Evolutionary conservation across 1,140 invertebrate species (phyloP).

Genomic region (Drosophila parvula): DNA sequence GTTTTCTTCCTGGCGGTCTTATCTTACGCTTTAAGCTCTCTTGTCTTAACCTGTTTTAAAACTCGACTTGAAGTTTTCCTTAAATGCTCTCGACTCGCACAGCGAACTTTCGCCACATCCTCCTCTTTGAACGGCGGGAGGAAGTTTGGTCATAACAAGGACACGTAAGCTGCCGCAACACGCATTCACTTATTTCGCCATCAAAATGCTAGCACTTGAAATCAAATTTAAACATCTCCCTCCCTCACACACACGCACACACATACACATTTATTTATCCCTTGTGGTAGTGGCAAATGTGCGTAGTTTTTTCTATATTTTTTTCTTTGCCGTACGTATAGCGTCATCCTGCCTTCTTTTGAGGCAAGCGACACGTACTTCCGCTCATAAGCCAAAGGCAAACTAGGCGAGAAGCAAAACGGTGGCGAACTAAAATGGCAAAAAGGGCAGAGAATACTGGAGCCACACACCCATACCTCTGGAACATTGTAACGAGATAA

Average conservation of each 20-base stretch:
- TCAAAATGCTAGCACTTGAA: constrained; percentile 77
- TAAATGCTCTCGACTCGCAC: constrained; percentile 20
- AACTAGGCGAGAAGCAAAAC: constrained; percentile 60
- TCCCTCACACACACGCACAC: neutral
- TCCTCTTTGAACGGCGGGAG: neutral
- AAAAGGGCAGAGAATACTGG: constrained; percentile 14
- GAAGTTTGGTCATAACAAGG: constrained; percentile 42
- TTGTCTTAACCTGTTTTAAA: constrained; percentile 22
- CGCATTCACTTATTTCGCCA: constrained; percentile 80
- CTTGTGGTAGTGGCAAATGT: constrained; percentile 50
- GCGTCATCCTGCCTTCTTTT: constrained; percentile 29
- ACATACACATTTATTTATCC: constrained; percentile 54
- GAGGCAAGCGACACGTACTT: constrained; percentile 66
- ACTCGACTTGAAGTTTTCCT: constrained; percentile 15
- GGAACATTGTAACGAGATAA: constrained; percentile 78
- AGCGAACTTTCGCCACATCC: constrained; percentile 21
- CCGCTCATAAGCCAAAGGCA: constrained; percentile 75
- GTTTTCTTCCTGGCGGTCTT: constrained; percentile 8
- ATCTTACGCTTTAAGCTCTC: constrained; percentile 23
- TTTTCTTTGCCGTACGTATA: constrained; percentile 18
- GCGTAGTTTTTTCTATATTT: constrained; percentile 48
- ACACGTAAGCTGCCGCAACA: constrained; percentile 74
- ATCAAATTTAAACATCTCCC: constrained; percentile 77
- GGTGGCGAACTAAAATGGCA: constrained; percentile 36
- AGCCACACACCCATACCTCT: constrained; percentile 29